Evolutionary conservation across 35 echinoderm and acorn worm genomes (phyloP).

Genomic region (Holothuria glaberrima): DNA sequence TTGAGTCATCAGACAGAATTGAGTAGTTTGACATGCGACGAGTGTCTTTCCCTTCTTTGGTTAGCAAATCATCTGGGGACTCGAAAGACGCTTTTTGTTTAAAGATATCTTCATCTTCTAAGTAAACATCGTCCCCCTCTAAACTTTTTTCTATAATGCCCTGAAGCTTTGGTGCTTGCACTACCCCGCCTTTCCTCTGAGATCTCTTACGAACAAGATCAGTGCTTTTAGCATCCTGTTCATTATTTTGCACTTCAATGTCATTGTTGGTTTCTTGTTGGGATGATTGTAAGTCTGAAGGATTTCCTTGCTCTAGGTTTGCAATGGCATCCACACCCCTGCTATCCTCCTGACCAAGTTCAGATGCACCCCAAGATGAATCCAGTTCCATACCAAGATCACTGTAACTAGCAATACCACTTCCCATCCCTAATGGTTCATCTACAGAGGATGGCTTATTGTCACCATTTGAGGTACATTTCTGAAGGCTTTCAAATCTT

Average conservation of each 20-base stretch:
- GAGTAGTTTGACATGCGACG: conserved; percentile 49
- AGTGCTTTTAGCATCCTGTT: background rate
- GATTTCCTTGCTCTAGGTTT: background rate
- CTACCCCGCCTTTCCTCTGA: conserved; percentile 17
- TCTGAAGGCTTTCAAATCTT: background rate
- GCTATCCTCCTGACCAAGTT: no score
- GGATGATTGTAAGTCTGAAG: background rate
- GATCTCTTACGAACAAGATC: background rate
- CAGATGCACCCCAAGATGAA: no score
- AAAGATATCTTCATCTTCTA: conserved; percentile 48
- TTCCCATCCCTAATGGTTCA: no score
- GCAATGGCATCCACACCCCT: background rate
- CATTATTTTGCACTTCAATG: background rate
- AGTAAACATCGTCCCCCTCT: conserved; percentile 26
- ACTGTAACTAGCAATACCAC: no score
- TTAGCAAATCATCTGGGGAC: background rate
- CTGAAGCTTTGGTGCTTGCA: conserved; percentile 43
- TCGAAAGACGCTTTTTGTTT: conserved; percentile 13
- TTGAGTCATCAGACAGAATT: conserved; percentile 65
- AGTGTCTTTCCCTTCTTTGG: background rate
- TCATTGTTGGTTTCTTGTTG: background rate
- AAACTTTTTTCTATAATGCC: conserved; percentile 54
- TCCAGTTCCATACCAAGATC: no score
- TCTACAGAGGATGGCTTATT: no score
- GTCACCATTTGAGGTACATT: background rate